Evolutionary conservation across 2,113 vertebrate genomes (phyloP).

Genomic region (Macroglossus sobrinus): DNA sequence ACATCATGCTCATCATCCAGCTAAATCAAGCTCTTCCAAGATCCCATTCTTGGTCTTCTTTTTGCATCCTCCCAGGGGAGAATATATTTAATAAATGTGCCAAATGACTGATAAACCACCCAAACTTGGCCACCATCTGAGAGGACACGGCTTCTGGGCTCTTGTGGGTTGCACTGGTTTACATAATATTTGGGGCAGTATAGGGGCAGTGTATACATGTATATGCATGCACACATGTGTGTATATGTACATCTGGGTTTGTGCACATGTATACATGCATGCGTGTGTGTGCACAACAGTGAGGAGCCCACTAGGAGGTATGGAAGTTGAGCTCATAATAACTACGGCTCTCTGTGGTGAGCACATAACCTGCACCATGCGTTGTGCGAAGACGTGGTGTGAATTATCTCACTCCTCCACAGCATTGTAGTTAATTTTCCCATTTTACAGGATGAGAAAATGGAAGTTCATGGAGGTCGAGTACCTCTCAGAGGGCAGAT

Average conservation of each 20-base stretch:
- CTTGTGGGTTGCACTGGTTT: background rate
- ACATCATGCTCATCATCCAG: background rate
- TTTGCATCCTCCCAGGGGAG: background rate
- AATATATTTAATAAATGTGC: background rate
- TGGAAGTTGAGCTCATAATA: background rate
- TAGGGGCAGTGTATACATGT: background rate
- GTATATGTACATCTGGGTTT: background rate
- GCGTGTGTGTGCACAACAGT: background rate
- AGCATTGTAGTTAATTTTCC: background rate
- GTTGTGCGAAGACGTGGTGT: fast-evolving
- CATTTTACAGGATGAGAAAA: background rate
- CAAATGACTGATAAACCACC: background rate
- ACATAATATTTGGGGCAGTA: fast-evolving
- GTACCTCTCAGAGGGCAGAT: background rate
- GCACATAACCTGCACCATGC: too few relatives aligned
- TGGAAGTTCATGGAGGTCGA: background rate
- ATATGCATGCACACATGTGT: background rate
- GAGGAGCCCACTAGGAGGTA: background rate
- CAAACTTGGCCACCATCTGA: background rate
- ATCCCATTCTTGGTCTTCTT: background rate
- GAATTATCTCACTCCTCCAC: background rate
- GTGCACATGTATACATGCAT: background rate
- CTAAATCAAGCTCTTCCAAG: background rate
- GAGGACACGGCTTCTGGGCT: background rate
- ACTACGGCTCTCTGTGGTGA: fast-evolving